Base-by-base conservation (phyloP, 2,797 vertebrate genomes). In the Gymnoscopelus microlampas region DNA sequence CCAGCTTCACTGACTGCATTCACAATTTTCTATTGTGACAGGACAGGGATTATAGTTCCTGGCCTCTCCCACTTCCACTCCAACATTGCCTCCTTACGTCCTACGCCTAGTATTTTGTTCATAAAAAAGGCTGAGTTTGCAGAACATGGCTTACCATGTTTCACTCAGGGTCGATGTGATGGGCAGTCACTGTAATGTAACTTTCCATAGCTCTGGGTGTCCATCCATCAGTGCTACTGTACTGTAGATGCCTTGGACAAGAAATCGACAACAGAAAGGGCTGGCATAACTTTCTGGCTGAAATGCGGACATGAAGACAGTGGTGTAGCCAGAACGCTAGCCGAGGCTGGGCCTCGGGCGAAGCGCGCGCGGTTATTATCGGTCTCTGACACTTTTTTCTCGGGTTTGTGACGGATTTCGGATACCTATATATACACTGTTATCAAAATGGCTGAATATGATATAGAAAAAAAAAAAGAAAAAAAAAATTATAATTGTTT, bases 101-200 rank as follows among this genome's bases (percentile, higher is more conserved):
- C 23, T 19, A 19, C 55, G 32, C 55, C 11, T 26, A 2, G 55
- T 29, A 26, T 57, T 15, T 26, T 57, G 19, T 29, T 57, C 24
- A 57, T 57, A 55, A 2, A 29, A 57, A 7, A 12, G 55, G 24
- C 19, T 12, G 55, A 24, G 23, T 57, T 26, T 57, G 55, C 23
- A 26, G 24, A 24, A 57, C 39, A 12, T 56, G 54, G 6, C 54
- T 23, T 24, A 10, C 7, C 23, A 23, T 19, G 9, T 23, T 56
- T 4, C 54, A 29, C 13, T 57, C 39, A 10, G 53, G n/a, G 61
- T 23, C 44, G 51, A 26, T 56, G 35, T 49, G 48, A 53, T 73
- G 71, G 48, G 53, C 59, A 53, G 53, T 58, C 29, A 66, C 60
- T 32, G 69, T 71, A 53, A 64, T 23, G n/a, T 63, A 63, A 29